Conservation (phyloP, 2,797 vertebrate species). For the Poeciliopsis turneri region DNA sequence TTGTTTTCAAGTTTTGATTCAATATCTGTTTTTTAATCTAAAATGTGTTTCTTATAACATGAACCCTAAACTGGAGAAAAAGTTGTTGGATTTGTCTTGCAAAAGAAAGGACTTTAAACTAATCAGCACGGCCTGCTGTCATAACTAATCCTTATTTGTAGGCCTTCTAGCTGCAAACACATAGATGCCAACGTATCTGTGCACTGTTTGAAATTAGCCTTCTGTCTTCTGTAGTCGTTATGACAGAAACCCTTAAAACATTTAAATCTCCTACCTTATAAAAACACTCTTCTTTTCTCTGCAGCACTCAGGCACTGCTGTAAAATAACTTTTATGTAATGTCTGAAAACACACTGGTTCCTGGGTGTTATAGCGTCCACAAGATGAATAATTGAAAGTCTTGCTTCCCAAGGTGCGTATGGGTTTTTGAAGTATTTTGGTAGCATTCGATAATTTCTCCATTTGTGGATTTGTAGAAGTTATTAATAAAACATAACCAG, state of each 20-base stretch:
- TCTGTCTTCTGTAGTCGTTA: constrained; percentile 13
- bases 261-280: constrained; percentile 19
- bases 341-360: not conserved
- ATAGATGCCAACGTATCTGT: not conserved
- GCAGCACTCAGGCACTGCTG: not conserved
- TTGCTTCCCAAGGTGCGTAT: not conserved
- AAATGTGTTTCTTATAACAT: not conserved
- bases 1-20: constrained; percentile 11
- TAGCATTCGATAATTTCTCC: not conserved
- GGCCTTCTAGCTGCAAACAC: constrained; percentile 21
- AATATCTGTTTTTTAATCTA: not conserved
- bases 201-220: constrained; percentile 6
- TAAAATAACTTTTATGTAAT: not conserved
- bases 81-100: constrained; percentile 17
- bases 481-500: not conserved
- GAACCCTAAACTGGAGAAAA: constrained; percentile 12
- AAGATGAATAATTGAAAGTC: not conserved
- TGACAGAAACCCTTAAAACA: constrained; percentile 49
- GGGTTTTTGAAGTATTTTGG: not conserved
- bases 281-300: not conserved
- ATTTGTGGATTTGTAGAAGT: not conserved
- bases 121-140: constrained; percentile 24
- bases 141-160: constrained; percentile 18
- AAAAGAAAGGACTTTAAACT: constrained; percentile 40
- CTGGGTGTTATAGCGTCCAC: not conserved